Conservation (phyloP, 2,888 invertebrate species). For the Chironomus riparius region DNA sequence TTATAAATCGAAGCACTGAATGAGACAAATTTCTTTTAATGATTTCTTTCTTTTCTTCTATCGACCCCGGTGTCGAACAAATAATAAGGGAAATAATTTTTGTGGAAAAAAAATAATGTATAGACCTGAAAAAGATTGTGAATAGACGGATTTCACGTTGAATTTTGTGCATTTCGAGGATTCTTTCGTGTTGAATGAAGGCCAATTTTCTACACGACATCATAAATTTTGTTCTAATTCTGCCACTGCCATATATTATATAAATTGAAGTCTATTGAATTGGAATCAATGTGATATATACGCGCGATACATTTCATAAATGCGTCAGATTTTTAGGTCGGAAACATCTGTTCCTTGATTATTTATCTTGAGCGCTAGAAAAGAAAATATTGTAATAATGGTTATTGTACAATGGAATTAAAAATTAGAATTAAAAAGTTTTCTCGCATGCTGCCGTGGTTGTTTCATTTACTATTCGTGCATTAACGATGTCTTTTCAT, state of each 20-base stretch:
- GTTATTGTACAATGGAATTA: neutral
- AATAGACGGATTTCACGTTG: neutral
- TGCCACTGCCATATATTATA: neutral
- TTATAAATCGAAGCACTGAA: constrained; percentile 15
- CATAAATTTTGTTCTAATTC: constrained; percentile 8
- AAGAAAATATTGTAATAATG: neutral
- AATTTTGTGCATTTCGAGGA: neutral
- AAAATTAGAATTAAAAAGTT: neutral
- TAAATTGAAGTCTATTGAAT: constrained; percentile 7
- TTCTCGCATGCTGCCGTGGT: too few relatives aligned
- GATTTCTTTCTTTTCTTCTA: neutral
- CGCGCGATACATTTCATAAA: neutral
- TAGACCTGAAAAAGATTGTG: neutral
- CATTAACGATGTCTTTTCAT: too few relatives aligned
- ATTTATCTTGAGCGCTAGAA: neutral
- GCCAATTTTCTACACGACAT: constrained; percentile 26
- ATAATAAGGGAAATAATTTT: neutral
- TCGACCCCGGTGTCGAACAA: too few relatives aligned
- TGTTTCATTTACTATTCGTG: too few relatives aligned
- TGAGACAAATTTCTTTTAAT: constrained; percentile 25
- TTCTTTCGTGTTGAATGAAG: constrained; percentile 6
- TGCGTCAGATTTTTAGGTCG: neutral
- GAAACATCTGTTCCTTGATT: neutral
- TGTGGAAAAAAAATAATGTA: neutral
- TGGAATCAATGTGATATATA: constrained; percentile 11